Evolutionary conservation across 2,113 vertebrate species (phyloP), one percentile per base, ranked within the genome.

Genomic region (Ginglymostoma cirratum): DNA sequence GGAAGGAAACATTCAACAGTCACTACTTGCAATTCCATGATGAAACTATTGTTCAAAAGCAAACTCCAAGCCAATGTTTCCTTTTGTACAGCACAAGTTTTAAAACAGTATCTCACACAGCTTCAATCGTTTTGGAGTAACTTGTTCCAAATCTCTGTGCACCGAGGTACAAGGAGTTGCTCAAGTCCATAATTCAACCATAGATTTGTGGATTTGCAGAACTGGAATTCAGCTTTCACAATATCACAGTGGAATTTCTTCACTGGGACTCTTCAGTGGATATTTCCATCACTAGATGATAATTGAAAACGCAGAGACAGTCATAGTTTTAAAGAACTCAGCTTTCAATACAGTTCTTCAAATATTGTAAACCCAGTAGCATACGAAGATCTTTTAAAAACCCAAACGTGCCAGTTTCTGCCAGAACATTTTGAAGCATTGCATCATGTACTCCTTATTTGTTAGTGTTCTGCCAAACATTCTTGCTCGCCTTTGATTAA

Each of bases 371-470:
- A 95, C 27, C 61, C 55, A 17, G 55, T 30, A 90, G 27, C 52
- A 95, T 24, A 48, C 14, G 4, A 21, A 52, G 67, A 70, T 95
- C 45, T 95, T 66, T 72, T 48, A 48, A 72, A 95, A 66, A 38
- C n/a, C 15, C 94, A 72, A 94, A 95, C 94, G 76, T 27, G 27
- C 30, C 69, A 95, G 45, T 23, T 52, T 95, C 94, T 72, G 69
- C 94, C 69, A 95, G 69, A 52, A 14, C 94, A 76, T 42, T 95
- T 72, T 2, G 42, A 95, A 95, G 24, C 52, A 67, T 72, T 95
- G 94, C 94, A 15, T 95, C 94, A 95, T 52, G 94, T 76, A 48
- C 72, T 95, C 94, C 67, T 94, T 95, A 95, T 52, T 95, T 70
- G 94, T 70, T 52, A 72, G 94, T 70, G 27, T 76, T 76, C 66